phyloP scores from a whole-genome alignment of 1,140 invertebrate species.

The Ladona fulva region DNA sequence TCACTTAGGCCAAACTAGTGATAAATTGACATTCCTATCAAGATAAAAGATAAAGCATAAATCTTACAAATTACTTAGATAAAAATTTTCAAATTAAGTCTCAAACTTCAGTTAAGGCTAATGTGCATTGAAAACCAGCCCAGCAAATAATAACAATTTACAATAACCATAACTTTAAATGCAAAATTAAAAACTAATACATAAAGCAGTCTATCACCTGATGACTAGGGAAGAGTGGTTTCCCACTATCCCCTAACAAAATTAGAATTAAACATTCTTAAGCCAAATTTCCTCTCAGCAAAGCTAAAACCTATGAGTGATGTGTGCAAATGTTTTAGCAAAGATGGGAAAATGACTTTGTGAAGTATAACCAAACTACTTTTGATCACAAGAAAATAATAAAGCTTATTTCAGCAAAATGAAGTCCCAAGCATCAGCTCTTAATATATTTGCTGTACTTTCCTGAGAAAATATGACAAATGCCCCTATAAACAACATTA shows the following conservation, averaged over 20 bases:
- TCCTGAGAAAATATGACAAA: too few relatives aligned
- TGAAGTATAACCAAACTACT: too few relatives aligned
- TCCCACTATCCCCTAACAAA: not conserved
- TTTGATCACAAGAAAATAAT: too few relatives aligned
- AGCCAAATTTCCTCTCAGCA: not conserved
- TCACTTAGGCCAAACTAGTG: not conserved
- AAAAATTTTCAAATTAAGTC: not conserved
- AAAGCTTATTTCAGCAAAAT: too few relatives aligned
- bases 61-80: not conserved
- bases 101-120: not conserved
- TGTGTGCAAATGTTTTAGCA: not conserved
- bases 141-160: slow-evolving; percentile 11
- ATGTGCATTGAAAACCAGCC: not conserved
- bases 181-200: not conserved
- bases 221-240: too few relatives aligned
- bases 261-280: not conserved
- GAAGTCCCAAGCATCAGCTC: too few relatives aligned
- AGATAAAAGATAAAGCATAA: slow-evolving; percentile 4
- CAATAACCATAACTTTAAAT: not conserved
- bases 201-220: not conserved
- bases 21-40: not conserved
- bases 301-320: not conserved
- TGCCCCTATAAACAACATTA: too few relatives aligned
- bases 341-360: too few relatives aligned
- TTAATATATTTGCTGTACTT: too few relatives aligned